These are phyloP conservation scores for Vulpes lagopus DNA, from an alignment of 2,113 vertebrate species.

Conservation along the genomic window DNA sequence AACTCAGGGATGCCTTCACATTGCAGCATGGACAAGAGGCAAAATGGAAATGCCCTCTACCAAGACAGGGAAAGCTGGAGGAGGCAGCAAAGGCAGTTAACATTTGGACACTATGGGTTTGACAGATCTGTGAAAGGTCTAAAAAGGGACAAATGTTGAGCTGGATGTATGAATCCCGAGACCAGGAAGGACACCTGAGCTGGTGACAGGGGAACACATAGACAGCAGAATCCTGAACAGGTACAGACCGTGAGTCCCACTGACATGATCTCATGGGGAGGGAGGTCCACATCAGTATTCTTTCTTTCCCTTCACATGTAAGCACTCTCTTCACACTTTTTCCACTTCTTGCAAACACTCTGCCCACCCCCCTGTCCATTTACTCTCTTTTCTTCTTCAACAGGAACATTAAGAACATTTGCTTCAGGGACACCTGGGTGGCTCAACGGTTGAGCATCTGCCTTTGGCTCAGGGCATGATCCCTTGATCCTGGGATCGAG, in stretches of 20 bases:
- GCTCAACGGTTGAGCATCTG: no score
- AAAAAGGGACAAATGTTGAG: not conserved
- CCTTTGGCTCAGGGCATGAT: no score
- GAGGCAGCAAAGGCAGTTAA: not conserved
- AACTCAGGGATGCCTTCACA: not conserved
- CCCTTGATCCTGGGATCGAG: no score
- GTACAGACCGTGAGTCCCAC: not conserved
- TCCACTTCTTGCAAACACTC: not conserved
- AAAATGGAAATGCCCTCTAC: not conserved
- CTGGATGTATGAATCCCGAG: not conserved
- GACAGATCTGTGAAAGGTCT: not conserved
- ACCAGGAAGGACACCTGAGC: not conserved
- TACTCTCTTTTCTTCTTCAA: not conserved
- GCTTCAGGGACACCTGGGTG: no score
- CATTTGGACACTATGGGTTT: not conserved
- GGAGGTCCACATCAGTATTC: not conserved
- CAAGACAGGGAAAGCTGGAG: not conserved
- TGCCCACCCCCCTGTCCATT: not conserved
- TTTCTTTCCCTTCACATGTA: not conserved
- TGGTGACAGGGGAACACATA: no score
- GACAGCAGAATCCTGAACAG: not conserved
- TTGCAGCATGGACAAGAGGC: not conserved
- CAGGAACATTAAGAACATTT: not conserved
- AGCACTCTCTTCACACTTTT: not conserved
- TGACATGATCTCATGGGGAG: not conserved